Base-by-base conservation (phyloP, 2,797 vertebrate genomes). In the Catharus ustulatus region DNA sequence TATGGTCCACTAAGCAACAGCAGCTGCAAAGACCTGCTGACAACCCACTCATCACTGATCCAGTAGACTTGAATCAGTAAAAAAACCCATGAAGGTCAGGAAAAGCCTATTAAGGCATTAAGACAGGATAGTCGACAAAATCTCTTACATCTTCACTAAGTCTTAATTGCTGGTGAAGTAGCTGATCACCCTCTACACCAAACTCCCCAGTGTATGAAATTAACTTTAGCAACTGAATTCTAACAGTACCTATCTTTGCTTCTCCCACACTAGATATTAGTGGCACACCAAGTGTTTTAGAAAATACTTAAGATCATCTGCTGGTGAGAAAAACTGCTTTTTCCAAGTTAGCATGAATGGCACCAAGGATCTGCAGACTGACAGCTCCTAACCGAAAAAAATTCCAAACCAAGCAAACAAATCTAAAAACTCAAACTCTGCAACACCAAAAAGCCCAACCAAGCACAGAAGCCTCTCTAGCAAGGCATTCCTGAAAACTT, bases 101-200 rank as follows among this genome's bases (percentile, higher is more conserved):
- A 91, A 95, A 91, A 95, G 86, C 84, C 59, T 92, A 68, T 93
- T 91, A 93, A 85, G 30, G 75, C 64, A 89, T 82, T 82, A 94
- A 61, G 73, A 88, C 23, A 29, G 38, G 46, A 75, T 3, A 85
- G 55, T 42, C 79, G 45, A 84, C 62, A 94, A 90, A 91, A 87
- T 87, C 72, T 89, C 66, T 54, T 46, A 15, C 8, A 62, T 69
- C 55, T 69, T 54, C 43, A 26, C 48, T 40, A 63, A 69, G n/a
- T 48, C 61, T 83, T 92, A 93, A 75, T 51, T 89, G 78, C 45
- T 87, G 84, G 87, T 80, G 61, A 85, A 93, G 46, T 43, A 93
- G 20, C 34, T 87, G 79, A 89, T 94, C 71, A 40, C 32, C 36
- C 54, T 75, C 13, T 2, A 57, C 20, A 67, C 5, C 26, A 71